Conservation (phyloP, 2,797 vertebrate species). For the Schizopygopsis pylzovi region DNA sequence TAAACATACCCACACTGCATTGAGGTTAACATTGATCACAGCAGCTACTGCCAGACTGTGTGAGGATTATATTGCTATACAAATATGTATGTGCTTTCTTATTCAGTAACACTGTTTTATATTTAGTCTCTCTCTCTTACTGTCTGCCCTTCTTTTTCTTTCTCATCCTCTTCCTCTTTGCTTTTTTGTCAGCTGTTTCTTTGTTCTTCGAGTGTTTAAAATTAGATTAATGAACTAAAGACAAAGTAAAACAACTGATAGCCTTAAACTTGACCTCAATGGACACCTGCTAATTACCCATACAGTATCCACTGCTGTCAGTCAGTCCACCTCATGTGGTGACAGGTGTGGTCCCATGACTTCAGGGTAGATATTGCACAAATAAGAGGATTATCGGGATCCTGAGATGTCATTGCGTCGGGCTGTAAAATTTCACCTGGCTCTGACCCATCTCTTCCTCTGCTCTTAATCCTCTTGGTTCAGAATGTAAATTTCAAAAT, state of each 20-base stretch:
- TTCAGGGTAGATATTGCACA: constrained; percentile 30
- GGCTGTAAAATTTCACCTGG: constrained; percentile 61
- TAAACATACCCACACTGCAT: neutral
- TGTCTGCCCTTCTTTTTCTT: constrained; percentile 8
- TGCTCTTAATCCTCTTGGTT: neutral
- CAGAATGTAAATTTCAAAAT: neutral
- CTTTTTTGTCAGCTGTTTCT: neutral
- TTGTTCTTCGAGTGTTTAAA: neutral
- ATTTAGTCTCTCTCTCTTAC: constrained; percentile 44
- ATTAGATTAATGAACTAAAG: neutral
- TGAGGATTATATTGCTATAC: neutral
- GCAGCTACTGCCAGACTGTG: neutral
- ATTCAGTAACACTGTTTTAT: constrained; percentile 43
- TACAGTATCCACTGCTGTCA: neutral
- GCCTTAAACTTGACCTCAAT: constrained; percentile 6
- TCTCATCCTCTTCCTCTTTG: neutral
- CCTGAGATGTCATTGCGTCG: constrained; percentile 71
- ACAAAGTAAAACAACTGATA: neutral
- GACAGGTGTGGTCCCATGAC: constrained; percentile 39
- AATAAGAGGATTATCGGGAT: constrained; percentile 76
- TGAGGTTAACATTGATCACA: neutral
- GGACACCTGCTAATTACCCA: constrained; percentile 2
- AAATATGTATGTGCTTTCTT: neutral
- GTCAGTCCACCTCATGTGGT: neutral
- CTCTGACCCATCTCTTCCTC: constrained; percentile 9